Evolutionary conservation across 2,113 vertebrate species (phyloP).

Genomic region (Crypturellus undulatus): DNA sequence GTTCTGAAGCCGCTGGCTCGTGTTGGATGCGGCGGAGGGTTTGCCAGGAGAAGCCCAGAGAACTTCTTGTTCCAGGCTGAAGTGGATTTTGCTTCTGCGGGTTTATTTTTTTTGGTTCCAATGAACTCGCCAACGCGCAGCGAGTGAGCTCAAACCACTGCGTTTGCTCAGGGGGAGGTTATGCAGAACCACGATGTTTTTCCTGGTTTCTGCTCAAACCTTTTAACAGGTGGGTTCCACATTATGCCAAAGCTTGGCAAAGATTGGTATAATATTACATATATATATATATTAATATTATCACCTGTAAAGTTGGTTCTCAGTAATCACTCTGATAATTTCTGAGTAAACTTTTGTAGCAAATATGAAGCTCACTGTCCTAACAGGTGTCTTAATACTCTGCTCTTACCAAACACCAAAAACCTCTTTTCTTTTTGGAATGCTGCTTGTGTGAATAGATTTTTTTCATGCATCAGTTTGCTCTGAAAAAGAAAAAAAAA

Average conservation of each 20-base stretch:
- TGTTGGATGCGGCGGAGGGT: background rate
- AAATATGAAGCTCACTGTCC: background rate
- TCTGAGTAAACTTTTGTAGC: background rate
- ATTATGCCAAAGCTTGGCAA: background rate
- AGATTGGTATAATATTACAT: fast-evolving
- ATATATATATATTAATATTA: background rate
- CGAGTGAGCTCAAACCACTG: background rate
- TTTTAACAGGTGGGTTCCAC: slow-evolving; percentile 4
- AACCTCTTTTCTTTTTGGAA: background rate
- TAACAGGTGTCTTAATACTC: background rate
- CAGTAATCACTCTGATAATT: background rate
- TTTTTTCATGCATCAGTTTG: background rate
- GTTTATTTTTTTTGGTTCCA: slow-evolving; percentile 4
- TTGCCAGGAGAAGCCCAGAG: background rate
- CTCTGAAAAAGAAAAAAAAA: background rate
- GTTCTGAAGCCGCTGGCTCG: background rate
- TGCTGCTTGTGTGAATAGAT: background rate
- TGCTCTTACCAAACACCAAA: background rate
- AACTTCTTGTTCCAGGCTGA: background rate
- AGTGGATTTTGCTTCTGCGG: background rate
- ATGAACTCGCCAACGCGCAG: background rate
- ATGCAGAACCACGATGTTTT: slow-evolving; percentile 8
- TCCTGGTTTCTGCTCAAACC: slow-evolving; percentile 30
- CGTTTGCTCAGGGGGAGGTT: slow-evolving; percentile 13
- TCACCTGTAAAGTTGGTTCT: background rate